Evolutionary conservation across 2,888 invertebrate genomes (phyloP).

Genomic region (Galerucella nymphaeae): DNA sequence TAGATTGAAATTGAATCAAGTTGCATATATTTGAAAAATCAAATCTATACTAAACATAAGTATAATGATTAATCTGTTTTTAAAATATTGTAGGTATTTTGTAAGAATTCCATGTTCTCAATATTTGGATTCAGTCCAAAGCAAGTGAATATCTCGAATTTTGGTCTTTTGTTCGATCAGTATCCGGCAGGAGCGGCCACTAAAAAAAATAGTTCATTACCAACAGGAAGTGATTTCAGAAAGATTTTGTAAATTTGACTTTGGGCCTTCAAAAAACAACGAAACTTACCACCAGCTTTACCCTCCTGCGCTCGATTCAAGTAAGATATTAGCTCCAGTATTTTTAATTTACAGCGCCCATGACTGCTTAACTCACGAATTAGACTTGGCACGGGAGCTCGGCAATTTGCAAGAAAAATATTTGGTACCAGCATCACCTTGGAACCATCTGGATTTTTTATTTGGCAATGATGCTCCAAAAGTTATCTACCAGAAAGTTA

Average conservation of each 20-base stretch:
- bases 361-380: slow-evolving; percentile 66
- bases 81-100: slow-evolving; percentile 45
- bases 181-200: slow-evolving; percentile 66
- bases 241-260: slow-evolving; percentile 69
- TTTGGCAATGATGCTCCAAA: slow-evolving; percentile 55
- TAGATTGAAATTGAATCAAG: too few relatives aligned
- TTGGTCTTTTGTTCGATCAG: slow-evolving; percentile 50
- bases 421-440: slow-evolving; percentile 52
- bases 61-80: too few relatives aligned
- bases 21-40: too few relatives aligned
- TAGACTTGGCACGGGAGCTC: slow-evolving; percentile 57
- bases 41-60: too few relatives aligned
- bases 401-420: slow-evolving; percentile 36
- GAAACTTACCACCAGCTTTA: slow-evolving; percentile 55
- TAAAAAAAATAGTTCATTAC: slow-evolving; percentile 78
- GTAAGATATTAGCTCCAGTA: slow-evolving; percentile 62
- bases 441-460: slow-evolving; percentile 59
- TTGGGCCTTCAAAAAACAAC: slow-evolving; percentile 61
- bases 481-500: slow-evolving; percentile 54
- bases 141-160: slow-evolving; percentile 57
- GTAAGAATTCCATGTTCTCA: slow-evolving; percentile 58
- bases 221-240: slow-evolving; percentile 73
- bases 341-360: slow-evolving; percentile 66
- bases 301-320: slow-evolving; percentile 65
- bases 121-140: slow-evolving; percentile 58